Evolutionary conservation across 2,797 vertebrate species (phyloP).

Genomic region (Fistularia tabacaria): DNA sequence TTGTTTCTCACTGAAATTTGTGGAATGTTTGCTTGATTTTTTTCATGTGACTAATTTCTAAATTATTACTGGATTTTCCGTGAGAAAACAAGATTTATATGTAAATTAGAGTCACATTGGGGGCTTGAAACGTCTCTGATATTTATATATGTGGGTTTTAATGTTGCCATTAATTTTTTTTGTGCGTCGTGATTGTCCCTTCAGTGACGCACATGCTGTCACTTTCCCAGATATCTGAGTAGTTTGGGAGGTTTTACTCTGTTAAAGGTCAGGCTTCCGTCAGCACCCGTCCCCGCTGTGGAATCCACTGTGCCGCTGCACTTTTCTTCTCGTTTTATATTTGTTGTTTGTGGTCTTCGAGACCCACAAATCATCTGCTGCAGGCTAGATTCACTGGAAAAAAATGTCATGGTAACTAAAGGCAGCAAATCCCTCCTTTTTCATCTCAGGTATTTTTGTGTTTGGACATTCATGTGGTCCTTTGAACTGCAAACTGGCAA

Average conservation of each 20-base stretch:
- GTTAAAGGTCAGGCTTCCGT: conserved; percentile 64
- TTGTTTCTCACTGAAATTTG: no score
- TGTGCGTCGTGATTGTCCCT: conserved; percentile 28
- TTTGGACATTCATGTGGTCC: no score
- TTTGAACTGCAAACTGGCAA: no score
- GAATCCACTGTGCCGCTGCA: no score
- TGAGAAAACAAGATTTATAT: conserved; percentile 20
- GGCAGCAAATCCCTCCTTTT: no score
- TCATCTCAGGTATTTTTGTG: no score
- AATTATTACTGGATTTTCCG: conserved; percentile 13
- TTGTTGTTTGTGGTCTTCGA: no score
- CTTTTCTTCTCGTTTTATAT: no score
- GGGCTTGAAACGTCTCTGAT: conserved; percentile 42
- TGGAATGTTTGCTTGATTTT: conserved; percentile 7
- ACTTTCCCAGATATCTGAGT: conserved; percentile 52
- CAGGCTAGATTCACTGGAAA: no score
- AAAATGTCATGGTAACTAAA: no score
- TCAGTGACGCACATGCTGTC: conserved; percentile 63
- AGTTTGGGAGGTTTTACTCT: conserved; percentile 42
- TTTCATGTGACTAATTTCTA: conserved; percentile 32
- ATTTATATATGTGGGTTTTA: conserved; percentile 49
- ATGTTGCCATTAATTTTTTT: conserved; percentile 48
- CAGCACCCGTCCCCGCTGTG: conserved; percentile 56
- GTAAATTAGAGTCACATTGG: conserved; percentile 44
- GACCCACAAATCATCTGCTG: no score